Conservation (phyloP, 2,113 vertebrate species). For the Dryoscopus gambensis region DNA sequence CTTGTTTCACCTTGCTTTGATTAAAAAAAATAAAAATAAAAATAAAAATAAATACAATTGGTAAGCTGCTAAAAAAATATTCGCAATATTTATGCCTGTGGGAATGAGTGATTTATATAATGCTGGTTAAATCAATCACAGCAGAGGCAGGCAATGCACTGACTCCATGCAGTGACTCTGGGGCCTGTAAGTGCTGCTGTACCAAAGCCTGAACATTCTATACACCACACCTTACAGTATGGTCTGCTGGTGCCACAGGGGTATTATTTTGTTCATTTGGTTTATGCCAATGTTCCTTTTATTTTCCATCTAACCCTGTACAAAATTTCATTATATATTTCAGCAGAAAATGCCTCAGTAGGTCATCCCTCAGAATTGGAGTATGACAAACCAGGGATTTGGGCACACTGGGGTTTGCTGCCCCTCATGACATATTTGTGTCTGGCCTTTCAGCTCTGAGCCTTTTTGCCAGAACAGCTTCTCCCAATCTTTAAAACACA, state of each 20-base stretch:
- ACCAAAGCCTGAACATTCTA: not conserved
- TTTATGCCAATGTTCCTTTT: not conserved
- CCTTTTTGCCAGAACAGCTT: not conserved
- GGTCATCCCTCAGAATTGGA: not conserved
- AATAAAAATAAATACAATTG: not conserved
- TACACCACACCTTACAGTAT: not conserved
- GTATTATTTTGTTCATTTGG: not conserved
- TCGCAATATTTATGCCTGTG: not conserved
- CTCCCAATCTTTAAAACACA: not conserved
- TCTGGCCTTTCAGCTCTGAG: not conserved
- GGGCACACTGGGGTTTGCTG: not conserved
- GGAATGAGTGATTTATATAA: not conserved
- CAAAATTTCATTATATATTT: not conserved
- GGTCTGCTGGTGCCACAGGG: not conserved
- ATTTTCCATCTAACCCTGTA: not conserved
- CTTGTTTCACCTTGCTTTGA: not conserved
- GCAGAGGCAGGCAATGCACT: not conserved
- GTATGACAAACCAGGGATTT: not conserved
- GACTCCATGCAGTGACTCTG: not conserved
- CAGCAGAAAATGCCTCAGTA: not conserved
- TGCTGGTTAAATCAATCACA: not conserved
- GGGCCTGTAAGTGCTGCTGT: not conserved
- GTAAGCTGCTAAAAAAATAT: not conserved
- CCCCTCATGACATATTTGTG: not conserved
- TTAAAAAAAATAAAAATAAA: not conserved